Conservation (phyloP, 2,113 vertebrate genomes). For the Eleginops maclovinus region DNA sequence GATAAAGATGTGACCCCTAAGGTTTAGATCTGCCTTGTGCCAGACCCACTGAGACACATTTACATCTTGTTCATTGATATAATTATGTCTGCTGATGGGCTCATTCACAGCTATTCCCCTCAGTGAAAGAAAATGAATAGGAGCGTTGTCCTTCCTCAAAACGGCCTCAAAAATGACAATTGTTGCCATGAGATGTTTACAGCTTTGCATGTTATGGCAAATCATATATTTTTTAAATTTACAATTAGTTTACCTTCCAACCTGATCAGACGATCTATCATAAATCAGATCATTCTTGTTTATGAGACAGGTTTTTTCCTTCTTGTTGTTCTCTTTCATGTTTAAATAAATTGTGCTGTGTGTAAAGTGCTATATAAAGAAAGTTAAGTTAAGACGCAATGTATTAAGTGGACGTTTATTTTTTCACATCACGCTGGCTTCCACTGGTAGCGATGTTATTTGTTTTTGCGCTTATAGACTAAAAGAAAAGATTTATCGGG, state of each 20-base stretch:
- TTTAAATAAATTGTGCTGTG: too few species aligned
- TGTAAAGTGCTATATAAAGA: too few species aligned
- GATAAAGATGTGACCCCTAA: slow-evolving; percentile 6
- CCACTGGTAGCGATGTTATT: neutral
- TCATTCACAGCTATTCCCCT: slow-evolving; percentile 4
- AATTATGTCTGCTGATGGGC: neutral
- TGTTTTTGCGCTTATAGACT: neutral
- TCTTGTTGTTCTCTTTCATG: too few species aligned
- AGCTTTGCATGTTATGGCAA: neutral
- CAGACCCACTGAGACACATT: neutral
- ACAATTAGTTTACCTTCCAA: neutral
- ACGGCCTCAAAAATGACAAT: neutral
- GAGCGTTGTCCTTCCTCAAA: neutral
- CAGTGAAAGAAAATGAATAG: neutral
- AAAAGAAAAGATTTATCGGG: neutral
- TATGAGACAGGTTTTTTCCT: too few species aligned
- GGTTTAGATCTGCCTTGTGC: neutral
- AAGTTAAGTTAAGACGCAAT: too few species aligned
- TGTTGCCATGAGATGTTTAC: neutral
- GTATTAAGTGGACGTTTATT: too few species aligned
- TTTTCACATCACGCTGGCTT: too few species aligned
- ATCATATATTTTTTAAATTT: neutral
- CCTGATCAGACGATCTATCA: too few species aligned
- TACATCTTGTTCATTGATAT: neutral
- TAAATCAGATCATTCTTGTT: too few species aligned